Evolutionary conservation across 2,797 vertebrate species (phyloP).

Genomic region (Muraenolepis orangiensis): DNA sequence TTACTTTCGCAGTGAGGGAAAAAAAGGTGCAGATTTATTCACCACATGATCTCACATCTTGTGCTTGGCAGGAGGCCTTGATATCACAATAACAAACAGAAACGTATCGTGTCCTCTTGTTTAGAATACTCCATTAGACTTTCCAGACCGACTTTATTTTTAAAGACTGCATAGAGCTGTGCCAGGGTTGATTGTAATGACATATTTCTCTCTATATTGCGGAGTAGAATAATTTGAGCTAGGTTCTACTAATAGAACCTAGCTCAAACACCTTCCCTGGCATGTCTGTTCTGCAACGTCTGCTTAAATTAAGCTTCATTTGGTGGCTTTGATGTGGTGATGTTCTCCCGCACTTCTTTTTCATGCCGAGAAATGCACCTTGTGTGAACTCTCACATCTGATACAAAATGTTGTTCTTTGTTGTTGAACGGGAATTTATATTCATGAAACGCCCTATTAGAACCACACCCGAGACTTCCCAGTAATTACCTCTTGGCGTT

Average conservation of each 20-base stretch:
- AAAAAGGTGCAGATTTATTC: not conserved
- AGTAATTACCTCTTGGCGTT: not conserved
- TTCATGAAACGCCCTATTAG: not conserved
- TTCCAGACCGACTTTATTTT: constrained; percentile 20
- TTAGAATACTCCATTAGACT: constrained; percentile 4
- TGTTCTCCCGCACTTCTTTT: constrained; percentile 32
- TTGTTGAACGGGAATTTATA: not conserved
- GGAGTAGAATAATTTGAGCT: constrained; percentile 44
- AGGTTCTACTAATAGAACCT: constrained; percentile 25
- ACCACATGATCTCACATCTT: not conserved
- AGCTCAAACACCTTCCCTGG: constrained; percentile 40
- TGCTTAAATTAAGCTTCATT: constrained; percentile 44
- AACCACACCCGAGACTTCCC: not conserved
- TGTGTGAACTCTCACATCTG: constrained; percentile 28
- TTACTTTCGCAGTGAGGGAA: not conserved
- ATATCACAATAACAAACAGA: not conserved
- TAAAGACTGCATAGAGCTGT: constrained; percentile 21
- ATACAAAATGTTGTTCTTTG: constrained; percentile 17
- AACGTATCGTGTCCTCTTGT: not conserved
- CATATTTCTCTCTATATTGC: constrained; percentile 44
- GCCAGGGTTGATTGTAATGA: constrained; percentile 44
- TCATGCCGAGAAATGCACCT: constrained; percentile 35
- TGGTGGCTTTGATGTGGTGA: constrained; percentile 45
- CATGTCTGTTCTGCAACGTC: constrained; percentile 44
- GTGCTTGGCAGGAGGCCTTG: not conserved